Evolutionary conservation across 2,888 invertebrate genomes (phyloP).

Genomic region (Aplocera efformata): DNA sequence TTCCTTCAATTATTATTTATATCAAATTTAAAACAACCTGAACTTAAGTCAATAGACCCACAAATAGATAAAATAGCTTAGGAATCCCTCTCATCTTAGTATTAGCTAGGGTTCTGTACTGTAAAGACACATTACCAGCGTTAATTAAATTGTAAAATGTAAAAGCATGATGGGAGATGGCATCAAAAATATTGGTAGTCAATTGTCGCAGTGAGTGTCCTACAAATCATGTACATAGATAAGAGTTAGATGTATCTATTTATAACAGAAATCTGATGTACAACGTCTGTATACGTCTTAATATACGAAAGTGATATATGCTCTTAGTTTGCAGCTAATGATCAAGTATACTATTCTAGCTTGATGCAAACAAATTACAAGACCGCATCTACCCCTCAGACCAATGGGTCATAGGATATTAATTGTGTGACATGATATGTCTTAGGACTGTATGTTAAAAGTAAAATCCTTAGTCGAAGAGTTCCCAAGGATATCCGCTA

Average conservation of each 20-base stretch:
- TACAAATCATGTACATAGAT: constrained; percentile 27
- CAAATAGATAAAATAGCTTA: constrained; percentile 22
- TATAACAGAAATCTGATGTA: constrained; percentile 75
- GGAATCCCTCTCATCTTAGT: constrained; percentile 19
- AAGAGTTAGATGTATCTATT: constrained; percentile 50
- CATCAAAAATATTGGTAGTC: constrained; percentile 1
- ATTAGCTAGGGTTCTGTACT: constrained; percentile 15
- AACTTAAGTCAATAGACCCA: constrained; percentile 19
- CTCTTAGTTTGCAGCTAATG: constrained; percentile 42
- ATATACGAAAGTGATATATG: constrained; percentile 50
- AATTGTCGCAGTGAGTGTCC: constrained; percentile 20
- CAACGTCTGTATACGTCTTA: constrained; percentile 77
- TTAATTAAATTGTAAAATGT: neutral
- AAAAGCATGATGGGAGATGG: neutral
- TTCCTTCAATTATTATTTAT: too few relatives aligned
- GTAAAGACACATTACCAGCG: constrained; percentile 11
- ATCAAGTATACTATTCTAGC: constrained; percentile 45
- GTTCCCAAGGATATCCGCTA: too few relatives aligned
- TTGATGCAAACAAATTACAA: constrained; percentile 36
- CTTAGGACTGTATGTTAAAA: constrained; percentile 32
- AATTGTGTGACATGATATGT: constrained; percentile 22
- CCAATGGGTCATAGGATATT: too few relatives aligned
- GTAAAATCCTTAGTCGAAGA: constrained; percentile 23
- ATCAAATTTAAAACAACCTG: constrained; percentile 8
- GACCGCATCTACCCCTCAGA: constrained; percentile 20